Evolutionary conservation across 2,797 vertebrate genomes (phyloP), one percentile per base, ranked within the genome.

Genomic region (Calcarius lapponicus): DNA sequence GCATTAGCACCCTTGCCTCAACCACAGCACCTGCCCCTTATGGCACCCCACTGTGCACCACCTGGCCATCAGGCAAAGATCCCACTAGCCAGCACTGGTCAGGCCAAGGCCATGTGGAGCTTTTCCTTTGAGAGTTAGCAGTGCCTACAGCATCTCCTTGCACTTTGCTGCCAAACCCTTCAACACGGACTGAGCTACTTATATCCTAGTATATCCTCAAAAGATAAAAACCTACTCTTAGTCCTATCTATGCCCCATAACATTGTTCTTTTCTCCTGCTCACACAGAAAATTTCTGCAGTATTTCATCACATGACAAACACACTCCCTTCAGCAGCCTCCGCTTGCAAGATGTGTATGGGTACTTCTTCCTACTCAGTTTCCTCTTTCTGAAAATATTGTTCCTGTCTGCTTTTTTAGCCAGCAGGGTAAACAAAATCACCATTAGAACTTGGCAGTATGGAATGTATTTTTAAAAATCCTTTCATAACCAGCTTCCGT

Each of bases 311-410:
- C 11, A 15, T 29, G 43, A 54, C 20, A 71, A 64, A n/a, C 69
- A 66, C 0, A 0, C 9, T 91, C 75, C 45, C 13, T 18, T 54
- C 24, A 5, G 72, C 64, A 67, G 71, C 60, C 60, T 72, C 40
- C 48, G 57, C 13, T 0, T 54, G 70, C 88, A 84, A 57, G 88
- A 79, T 26, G 25, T 32, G 5, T 58, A 80, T 20, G 84, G 86
- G 74, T 64, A 61, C 64, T 84, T 82, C 74, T 94, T 87, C 66
- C 71, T 79, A 47, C 38, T 71, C 15, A 11, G 75, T 54, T 96
- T 95, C 92, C 93, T 94, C 81, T 92, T 95, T 92, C 93, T 82
- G 89, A 94, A 95, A 92, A 82, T 65, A 80, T 4, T 80, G 69
- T 95, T 96, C 87, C 91, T 91, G 89, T 91, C 40, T 60, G 69